A percentile compares a stretch with the other conserved stretches of the same genome.
These are phyloP conservation scores for Oplegnathus fasciatus DNA, from an alignment of 2,113 vertebrate genomes.

Conservation along the genomic window DNA sequence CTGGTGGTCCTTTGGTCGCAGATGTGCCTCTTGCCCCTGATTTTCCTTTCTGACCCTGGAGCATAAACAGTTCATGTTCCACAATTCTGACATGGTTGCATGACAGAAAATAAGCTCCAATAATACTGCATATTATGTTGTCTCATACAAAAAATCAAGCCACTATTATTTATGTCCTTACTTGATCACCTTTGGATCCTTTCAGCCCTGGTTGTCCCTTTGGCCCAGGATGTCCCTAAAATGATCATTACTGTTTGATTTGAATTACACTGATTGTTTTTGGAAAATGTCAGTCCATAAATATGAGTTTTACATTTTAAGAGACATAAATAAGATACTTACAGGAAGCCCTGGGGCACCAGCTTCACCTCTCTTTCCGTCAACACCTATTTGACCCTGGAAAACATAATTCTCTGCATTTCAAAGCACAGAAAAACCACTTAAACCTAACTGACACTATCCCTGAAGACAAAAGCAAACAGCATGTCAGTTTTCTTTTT, in stretches of 20 bases:
- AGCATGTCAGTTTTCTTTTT: not conserved
- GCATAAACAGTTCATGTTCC: constrained; percentile 54
- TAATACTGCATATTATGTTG: not conserved
- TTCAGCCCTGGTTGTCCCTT: constrained; percentile 89
- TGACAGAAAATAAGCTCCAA: not conserved
- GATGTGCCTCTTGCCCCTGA: constrained; percentile 84
- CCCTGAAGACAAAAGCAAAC: not conserved
- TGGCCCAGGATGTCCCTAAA: constrained; percentile 92
- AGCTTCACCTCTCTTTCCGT: constrained; percentile 90
- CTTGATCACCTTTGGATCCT: constrained; percentile 96
- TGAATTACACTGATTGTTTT: not conserved
- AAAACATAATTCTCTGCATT: constrained; percentile 35
- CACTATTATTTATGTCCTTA: constrained; percentile 79
- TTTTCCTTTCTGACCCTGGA: constrained; percentile 94
- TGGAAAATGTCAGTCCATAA: not conserved
- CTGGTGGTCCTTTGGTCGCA: constrained; percentile 89
- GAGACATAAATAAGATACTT: constrained; percentile 78
- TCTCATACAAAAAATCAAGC: not conserved
- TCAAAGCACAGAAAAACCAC: not conserved
- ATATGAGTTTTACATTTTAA: not conserved
- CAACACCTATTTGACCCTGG: constrained; percentile 91
- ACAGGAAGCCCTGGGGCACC: constrained; percentile 93
- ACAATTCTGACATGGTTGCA: constrained; percentile 11
- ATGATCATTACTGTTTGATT: constrained; percentile 46
- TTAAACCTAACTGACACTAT: not conserved